phyloP scores from a whole-genome alignment of 2,888 invertebrate genomes.

The Tiphia femorata region DNA sequence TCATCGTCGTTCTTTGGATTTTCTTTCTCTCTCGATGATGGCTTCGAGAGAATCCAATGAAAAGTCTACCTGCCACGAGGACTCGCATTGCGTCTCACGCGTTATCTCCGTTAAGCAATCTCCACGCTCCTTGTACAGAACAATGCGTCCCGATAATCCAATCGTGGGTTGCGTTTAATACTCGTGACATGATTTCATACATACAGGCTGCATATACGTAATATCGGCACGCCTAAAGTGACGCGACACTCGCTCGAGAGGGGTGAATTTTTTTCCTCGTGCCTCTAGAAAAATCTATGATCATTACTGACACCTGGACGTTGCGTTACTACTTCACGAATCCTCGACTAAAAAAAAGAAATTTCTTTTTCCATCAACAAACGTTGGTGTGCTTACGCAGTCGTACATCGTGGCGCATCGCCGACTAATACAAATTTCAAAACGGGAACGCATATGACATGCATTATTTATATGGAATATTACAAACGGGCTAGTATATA shows the following conservation, averaged over 20 bases:
- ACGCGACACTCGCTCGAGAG: neutral
- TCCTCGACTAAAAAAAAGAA: constrained; percentile 10
- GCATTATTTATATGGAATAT: too few species aligned
- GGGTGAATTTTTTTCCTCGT: too few species aligned
- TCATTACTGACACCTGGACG: constrained; percentile 13
- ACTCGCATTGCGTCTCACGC: neutral
- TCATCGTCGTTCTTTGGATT: too few species aligned
- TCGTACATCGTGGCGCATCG: too few species aligned
- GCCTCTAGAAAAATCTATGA: neutral
- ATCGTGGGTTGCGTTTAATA: constrained; percentile 5
- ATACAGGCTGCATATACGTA: constrained; percentile 15
- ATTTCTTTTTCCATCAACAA: constrained; percentile 22
- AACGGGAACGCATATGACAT: too few species aligned
- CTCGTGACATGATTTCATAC: constrained; percentile 16
- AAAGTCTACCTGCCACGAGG: too few species aligned
- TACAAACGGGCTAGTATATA: too few species aligned
- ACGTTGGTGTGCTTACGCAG: constrained; percentile 29
- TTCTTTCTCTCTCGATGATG: too few species aligned
- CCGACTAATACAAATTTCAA: too few species aligned
- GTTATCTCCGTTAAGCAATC: neutral
- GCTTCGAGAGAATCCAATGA: too few species aligned
- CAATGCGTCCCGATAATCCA: constrained; percentile 1
- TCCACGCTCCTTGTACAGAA: neutral
- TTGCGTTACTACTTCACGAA: constrained; percentile 24
- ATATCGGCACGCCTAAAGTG: neutral